phyloP scores from a whole-genome alignment of 2,888 invertebrate species.

The Leistus spinibarbis region DNA sequence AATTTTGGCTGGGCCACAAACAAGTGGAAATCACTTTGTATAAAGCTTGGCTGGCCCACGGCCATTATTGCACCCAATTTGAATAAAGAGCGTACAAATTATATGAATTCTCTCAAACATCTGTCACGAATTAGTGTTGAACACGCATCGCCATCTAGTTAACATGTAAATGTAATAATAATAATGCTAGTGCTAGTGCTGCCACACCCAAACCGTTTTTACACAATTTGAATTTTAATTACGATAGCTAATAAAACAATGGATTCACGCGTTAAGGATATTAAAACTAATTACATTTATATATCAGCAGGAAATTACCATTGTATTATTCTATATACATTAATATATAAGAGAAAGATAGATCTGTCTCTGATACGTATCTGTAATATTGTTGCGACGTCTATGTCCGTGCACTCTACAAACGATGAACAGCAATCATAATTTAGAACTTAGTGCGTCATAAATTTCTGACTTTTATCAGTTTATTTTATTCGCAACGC shows the following conservation, averaged over 20 bases:
- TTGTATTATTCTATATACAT: not conserved
- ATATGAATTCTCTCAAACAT: constrained; percentile 6
- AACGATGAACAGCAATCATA: constrained; percentile 26
- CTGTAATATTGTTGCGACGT: not conserved
- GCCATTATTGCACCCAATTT: not conserved
- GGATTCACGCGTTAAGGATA: constrained; percentile 22
- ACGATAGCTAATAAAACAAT: constrained; percentile 22
- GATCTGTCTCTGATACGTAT: constrained; percentile 11
- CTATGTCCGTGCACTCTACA: constrained; percentile 9
- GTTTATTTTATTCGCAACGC: constrained; percentile 10
- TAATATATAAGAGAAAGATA: constrained; percentile 2
- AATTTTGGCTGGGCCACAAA: not conserved
- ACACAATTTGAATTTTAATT: constrained; percentile 25
- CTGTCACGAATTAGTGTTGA: constrained; percentile 22
- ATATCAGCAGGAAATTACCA: constrained; percentile 26
- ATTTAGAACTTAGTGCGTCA: constrained; percentile 16
- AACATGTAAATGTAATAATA: not conserved
- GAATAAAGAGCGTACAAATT: not conserved
- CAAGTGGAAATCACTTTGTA: no score
- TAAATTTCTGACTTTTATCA: constrained; percentile 19
- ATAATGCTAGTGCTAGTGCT: not conserved
- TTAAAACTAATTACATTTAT: constrained; percentile 35
- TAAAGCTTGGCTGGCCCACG: no score
- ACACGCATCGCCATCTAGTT: constrained; percentile 4
- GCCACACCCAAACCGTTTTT: constrained; percentile 11